Evolutionary conservation across 2,888 invertebrate genomes (phyloP), one percentile per base, ranked within the genome.

Genomic region (Synanthedon andrenaeformis): DNA sequence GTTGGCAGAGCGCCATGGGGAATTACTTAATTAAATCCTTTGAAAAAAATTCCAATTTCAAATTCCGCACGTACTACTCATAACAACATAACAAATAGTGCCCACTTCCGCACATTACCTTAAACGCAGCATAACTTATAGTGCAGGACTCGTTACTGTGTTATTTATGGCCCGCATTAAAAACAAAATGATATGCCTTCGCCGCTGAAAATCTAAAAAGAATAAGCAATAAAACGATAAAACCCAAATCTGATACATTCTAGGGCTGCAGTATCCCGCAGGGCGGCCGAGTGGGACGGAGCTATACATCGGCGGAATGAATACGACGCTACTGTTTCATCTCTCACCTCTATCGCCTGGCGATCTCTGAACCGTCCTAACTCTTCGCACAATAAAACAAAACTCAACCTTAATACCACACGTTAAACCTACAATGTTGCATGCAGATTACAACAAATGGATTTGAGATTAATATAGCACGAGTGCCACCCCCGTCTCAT

Each of bases 141-240:
- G 83, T 78, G 79, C 74, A 71, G 79, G 72, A 76, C 79, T 78
- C 79, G 75, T 73, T 78, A 74, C 70, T 73, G 67, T 59, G 80
- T 85, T 86, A 86, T 86, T 86, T 86, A 87, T 82, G 80, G 65
- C 65, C 72, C 73, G 71, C 84, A 85, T 87, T 86, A 86, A 87
- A 87, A 86, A 82, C 82, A 82, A 84, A 87, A 86, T 86, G 85
- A 86, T 87, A 85, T 84, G 85, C 85, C 82, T 84, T 78, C 82
- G 79, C 82, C 77, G 81, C 82, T 85, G 85, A 86, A 87, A 87
- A 87, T 87, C 86, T 86, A 87, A 87, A 86, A 87, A 87, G 85
- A 87, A 87, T 87, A 87, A 84, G 87, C 87, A 86, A 86, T 87
- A 87, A 87, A 87, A 87, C 85, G 85, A 86, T 87, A 87, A 87